Evolutionary conservation across 2,113 vertebrate species (phyloP), one percentile per base, ranked within the genome.

Genomic region (Vidua chalybeata): DNA sequence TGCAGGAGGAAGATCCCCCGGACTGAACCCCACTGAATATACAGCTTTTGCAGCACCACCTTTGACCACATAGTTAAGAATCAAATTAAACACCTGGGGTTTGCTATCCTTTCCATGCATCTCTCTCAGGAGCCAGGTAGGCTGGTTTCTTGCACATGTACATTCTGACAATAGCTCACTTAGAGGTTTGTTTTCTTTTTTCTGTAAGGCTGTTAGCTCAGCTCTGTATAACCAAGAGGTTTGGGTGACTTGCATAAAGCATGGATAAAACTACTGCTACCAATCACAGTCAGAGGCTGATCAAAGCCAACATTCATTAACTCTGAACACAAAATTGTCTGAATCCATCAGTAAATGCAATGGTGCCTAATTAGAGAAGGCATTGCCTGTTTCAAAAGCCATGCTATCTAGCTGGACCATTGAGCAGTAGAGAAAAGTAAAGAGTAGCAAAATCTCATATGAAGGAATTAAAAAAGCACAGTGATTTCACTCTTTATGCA

Each of bases 221-320:
- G 5, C 67, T 71, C 80, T 49, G 18, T 77, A 56, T 43, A 88
- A 86, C 94, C 76, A 92, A 86, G 91, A 94, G 87, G 85, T 90
- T 86, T 94, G 87, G 92, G 88, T 86, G 76, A 96, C 83, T 94
- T 86, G 92, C 88, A 91, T 86, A 80, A 93, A 91, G 75, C 79
- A 63, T 35, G 88, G 87, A 67, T 88, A 88, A 90, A 94, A 74
- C 93, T 74, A 94, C 68, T 0, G 11, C 88, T 90, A 93, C 93
- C 94, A 95, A 95, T 96, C 94, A 95, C 79, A 85, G 88, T 95
- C 90, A 86, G 63, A 90, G 83, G 79, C 85, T 95, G 90, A 96
- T 96, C 95, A 97, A 96, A 97, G 96, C 90, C 90, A 96, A 88
- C 93, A 93, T 95, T 95, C 94, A 97, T 96, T 97, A 96, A 96